Conservation (phyloP, 2,113 vertebrate genomes). For the Pelobates fuscus region DNA sequence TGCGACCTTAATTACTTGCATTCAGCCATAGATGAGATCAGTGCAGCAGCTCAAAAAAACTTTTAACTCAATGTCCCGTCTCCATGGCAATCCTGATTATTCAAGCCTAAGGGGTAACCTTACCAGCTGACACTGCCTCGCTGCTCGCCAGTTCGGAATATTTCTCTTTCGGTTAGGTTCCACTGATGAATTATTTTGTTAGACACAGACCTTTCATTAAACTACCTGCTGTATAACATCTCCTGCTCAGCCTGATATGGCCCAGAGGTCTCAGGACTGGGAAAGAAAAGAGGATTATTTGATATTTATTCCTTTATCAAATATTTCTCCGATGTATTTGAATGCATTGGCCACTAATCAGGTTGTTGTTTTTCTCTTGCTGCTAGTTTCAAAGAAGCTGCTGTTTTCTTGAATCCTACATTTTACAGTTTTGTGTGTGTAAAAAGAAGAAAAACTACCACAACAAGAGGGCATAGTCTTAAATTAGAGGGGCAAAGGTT, state of each 20-base stretch:
- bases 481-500: too few relatives aligned
- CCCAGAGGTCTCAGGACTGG: conserved; percentile 25
- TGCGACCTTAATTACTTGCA: conserved; percentile 40
- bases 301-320: too few relatives aligned
- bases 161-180: conserved; percentile 13
- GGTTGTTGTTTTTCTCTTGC: too few relatives aligned
- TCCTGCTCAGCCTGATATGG: background rate
- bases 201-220: conserved; percentile 21
- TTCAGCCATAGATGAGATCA: conserved; percentile 39
- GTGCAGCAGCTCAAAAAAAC: conserved; percentile 21
- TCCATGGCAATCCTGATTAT: conserved; percentile 43
- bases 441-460: too few relatives aligned
- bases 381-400: too few relatives aligned
- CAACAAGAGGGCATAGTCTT: too few relatives aligned
- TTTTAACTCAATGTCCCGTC: conserved; percentile 32
- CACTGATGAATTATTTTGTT: conserved; percentile 19
- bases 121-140: conserved; percentile 12
- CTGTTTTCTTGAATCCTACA: too few relatives aligned
- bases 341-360: too few relatives aligned
- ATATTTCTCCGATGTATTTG: too few relatives aligned
- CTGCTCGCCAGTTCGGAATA: conserved; percentile 12
- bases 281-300: too few relatives aligned
- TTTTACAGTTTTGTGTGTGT: too few relatives aligned
- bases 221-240: conserved; percentile 30
- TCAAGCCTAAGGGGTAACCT: conserved; percentile 37